These are phyloP conservation scores for Morbakka virulenta DNA, from an alignment of 30 jellyfish, hydroid and myxozoan genomes.

Conservation along the genomic window DNA sequence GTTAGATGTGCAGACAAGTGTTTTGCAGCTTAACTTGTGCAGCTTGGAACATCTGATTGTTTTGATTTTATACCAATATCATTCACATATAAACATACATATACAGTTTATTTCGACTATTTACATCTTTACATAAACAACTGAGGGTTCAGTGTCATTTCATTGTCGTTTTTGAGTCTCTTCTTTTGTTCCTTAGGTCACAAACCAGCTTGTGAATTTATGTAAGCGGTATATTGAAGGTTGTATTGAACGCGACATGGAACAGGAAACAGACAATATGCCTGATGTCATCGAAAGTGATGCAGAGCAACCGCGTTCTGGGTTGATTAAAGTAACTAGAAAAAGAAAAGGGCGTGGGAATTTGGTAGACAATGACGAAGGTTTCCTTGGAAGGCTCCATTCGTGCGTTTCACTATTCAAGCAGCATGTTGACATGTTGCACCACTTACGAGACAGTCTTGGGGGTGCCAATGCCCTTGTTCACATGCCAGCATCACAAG, in stretches of 20 bases:
- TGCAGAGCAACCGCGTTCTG: background rate
- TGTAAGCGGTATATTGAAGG: constrained; percentile 43
- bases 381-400: constrained; percentile 16
- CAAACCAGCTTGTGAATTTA: constrained; percentile 53
- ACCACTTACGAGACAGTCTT: constrained; percentile 61
- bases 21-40: too few species aligned
- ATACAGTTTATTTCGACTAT: too few species aligned
- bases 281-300: constrained; percentile 48
- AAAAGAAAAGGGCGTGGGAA: constrained; percentile 26
- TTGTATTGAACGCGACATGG: background rate
- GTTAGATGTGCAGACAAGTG: background rate
- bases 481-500: constrained; percentile 41
- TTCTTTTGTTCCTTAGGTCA: constrained; percentile 23
- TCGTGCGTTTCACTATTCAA: constrained; percentile 48
- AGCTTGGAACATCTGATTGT: background rate
- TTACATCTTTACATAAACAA: too few species aligned
- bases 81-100: too few species aligned
- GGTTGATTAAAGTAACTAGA: background rate
- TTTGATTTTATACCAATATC: background rate
- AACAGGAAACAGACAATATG: background rate
- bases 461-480: constrained; percentile 64
- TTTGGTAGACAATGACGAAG: constrained; percentile 6
- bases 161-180: background rate
- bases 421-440: constrained; percentile 56
- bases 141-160: background rate